Percentiles rank a stretch among this genome's conserved stretches.
These are phyloP conservation scores for Drosophila koepferae DNA, from an alignment of 2,888 invertebrate species.

Conservation along the genomic window DNA sequence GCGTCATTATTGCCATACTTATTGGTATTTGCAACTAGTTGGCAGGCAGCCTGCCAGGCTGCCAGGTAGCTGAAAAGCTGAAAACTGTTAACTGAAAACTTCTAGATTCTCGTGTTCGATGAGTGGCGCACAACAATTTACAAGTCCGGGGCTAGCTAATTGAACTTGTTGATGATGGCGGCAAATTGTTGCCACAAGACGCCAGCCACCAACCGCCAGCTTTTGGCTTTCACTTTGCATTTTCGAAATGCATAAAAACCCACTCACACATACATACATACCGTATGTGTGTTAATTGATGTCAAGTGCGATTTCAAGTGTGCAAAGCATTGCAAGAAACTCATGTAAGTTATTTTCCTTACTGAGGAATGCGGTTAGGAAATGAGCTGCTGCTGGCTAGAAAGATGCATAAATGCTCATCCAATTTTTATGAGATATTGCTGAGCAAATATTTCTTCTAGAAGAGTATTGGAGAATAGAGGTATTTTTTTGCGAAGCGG, in stretches of 20 bases:
- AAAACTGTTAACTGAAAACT: constrained; percentile 39
- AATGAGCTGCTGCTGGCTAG: constrained; percentile 10
- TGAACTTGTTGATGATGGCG: constrained; percentile 57
- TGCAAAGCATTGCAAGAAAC: neutral
- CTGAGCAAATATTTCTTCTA: neutral
- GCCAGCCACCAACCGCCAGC: constrained; percentile 1
- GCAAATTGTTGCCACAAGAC: constrained; percentile 33
- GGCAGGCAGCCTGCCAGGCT: neutral
- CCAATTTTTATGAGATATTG: neutral
- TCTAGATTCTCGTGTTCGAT: constrained; percentile 65
- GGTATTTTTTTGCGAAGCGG: too few relatives aligned
- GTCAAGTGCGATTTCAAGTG: constrained; percentile 30
- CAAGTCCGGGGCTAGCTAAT: constrained; percentile 40
- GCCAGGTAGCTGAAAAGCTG: constrained; percentile 24
- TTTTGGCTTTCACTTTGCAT: constrained; percentile 22
- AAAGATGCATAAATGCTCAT: constrained; percentile 4
- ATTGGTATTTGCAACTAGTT: constrained; percentile 19
- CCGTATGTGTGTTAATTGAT: constrained; percentile 30
- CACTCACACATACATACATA: constrained; percentile 1
- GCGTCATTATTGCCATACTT: constrained; percentile 27
- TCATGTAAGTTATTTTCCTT: neutral
- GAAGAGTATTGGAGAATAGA: neutral
- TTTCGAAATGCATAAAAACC: constrained; percentile 8
- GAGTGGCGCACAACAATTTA: constrained; percentile 47
- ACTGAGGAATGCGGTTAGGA: neutral